These are phyloP conservation scores for Harmothoe impar DNA, from an alignment of 2,888 invertebrate genomes.

Conservation along the genomic window DNA sequence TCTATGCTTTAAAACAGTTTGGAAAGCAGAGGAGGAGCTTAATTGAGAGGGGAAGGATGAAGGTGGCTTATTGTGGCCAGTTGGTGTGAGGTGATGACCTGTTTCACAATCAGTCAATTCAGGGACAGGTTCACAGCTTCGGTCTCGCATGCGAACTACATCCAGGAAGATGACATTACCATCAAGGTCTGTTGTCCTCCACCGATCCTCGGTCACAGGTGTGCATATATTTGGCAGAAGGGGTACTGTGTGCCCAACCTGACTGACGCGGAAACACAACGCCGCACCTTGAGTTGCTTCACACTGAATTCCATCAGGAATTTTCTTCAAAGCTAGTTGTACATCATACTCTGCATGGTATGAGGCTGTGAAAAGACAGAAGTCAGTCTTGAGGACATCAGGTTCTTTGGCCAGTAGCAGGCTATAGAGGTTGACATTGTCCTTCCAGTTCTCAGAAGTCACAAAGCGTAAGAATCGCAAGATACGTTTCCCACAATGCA, in stretches of 20 bases:
- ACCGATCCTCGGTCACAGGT: slow-evolving; percentile 76
- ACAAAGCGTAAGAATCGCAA: slow-evolving; percentile 77
- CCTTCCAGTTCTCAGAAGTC: slow-evolving; percentile 76
- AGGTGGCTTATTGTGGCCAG: not conserved
- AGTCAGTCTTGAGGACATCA: slow-evolving; percentile 75
- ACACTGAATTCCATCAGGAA: slow-evolving; percentile 72
- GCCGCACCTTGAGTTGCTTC: slow-evolving; percentile 72
- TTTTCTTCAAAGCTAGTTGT: slow-evolving; percentile 78
- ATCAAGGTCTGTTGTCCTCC: slow-evolving; percentile 79
- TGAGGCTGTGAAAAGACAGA: slow-evolving; percentile 78
- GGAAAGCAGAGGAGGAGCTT: not conserved
- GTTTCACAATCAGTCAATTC: not conserved
- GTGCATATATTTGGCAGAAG: slow-evolving; percentile 78
- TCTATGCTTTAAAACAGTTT: not conserved
- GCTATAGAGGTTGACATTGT: slow-evolving; percentile 78
- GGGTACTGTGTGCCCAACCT: slow-evolving; percentile 77
- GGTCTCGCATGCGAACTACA: slow-evolving; percentile 58
- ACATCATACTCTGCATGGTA: slow-evolving; percentile 74
- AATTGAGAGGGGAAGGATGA: not conserved
- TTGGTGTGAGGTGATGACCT: not conserved
- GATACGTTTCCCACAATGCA: slow-evolving; percentile 79
- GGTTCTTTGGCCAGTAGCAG: slow-evolving; percentile 76
- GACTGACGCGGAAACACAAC: slow-evolving; percentile 76
- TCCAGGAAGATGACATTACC: slow-evolving; percentile 78
- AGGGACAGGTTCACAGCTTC: slow-evolving; percentile 48